Evolutionary conservation across 2,797 vertebrate genomes (phyloP).

Genomic region (Gastrophryne carolinensis): DNA sequence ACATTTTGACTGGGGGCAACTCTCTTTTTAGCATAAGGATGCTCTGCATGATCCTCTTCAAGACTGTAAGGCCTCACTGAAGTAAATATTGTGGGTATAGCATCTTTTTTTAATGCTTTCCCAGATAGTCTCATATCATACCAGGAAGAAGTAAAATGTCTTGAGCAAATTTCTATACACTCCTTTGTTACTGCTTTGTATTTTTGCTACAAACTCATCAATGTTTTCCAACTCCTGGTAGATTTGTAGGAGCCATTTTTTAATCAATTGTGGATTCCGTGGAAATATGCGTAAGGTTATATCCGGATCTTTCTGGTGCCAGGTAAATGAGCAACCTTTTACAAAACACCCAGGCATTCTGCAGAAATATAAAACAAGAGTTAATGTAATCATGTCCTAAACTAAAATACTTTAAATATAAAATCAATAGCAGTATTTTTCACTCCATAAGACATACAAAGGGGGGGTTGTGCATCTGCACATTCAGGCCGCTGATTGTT

Average conservation of each 20-base stretch:
- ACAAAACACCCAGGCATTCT: neutral
- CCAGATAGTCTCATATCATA: neutral
- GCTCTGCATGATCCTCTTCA: neutral
- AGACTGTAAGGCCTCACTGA: neutral
- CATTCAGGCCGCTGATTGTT: too few species aligned
- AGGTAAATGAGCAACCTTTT: neutral
- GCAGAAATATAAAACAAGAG: neutral
- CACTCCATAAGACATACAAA: too few species aligned
- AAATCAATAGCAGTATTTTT: too few species aligned
- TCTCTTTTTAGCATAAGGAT: neutral
- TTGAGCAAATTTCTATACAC: neutral
- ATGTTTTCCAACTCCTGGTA: neutral
- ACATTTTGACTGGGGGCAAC: too few species aligned
- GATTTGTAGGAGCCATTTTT: neutral
- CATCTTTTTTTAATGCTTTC: neutral
- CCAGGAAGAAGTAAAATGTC: neutral
- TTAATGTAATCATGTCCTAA: too few species aligned
- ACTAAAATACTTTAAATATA: too few species aligned
- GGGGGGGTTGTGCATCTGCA: too few species aligned
- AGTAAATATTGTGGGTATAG: neutral
- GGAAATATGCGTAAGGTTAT: neutral
- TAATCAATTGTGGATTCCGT: neutral
- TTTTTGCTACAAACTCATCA: neutral
- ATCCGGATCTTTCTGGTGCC: neutral
- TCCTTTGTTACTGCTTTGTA: neutral